Evolutionary conservation across 2,113 vertebrate species (phyloP).

Genomic region (Gallinago media): DNA sequence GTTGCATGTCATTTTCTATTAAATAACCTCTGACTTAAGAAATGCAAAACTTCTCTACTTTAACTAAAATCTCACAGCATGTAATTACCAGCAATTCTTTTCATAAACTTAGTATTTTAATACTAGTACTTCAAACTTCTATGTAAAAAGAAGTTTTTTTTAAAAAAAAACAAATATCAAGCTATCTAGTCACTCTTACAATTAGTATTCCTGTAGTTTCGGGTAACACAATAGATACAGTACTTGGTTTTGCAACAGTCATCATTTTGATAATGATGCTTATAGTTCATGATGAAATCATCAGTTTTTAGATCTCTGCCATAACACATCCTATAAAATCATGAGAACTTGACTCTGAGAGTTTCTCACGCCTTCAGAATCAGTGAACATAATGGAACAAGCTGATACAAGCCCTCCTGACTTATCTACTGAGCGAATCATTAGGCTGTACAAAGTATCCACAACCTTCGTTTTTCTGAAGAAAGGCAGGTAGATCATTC

Average conservation of each 20-base stretch:
- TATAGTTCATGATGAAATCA: conserved; percentile 84
- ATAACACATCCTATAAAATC: conserved; percentile 86
- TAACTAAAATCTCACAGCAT: neutral
- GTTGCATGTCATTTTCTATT: conserved; percentile 1
- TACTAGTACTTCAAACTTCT: neutral
- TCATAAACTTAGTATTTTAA: conserved; percentile 14
- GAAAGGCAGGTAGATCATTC: conserved; percentile 42
- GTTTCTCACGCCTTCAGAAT: conserved; percentile 94
- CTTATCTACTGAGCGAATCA: conserved; percentile 73
- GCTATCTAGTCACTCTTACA: conserved; percentile 23
- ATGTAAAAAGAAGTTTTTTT: neutral
- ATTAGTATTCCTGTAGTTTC: conserved; percentile 60
- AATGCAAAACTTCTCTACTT: neutral
- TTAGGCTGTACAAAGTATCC: conserved; percentile 64
- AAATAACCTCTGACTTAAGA: conserved; percentile 20
- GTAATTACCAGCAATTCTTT: conserved; percentile 27
- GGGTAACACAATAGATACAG: conserved; percentile 72
- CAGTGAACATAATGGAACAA: conserved; percentile 81
- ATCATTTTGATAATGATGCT: conserved; percentile 79
- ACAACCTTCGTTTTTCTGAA: conserved; percentile 54
- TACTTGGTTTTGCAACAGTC: conserved; percentile 80
- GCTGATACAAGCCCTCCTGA: conserved; percentile 86
- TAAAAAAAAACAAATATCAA: neutral
- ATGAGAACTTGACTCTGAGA: conserved; percentile 91
- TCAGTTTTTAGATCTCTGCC: conserved; percentile 81